Base-by-base conservation (phyloP, 2,888 invertebrate species). In the Monopis laevigella region DNA sequence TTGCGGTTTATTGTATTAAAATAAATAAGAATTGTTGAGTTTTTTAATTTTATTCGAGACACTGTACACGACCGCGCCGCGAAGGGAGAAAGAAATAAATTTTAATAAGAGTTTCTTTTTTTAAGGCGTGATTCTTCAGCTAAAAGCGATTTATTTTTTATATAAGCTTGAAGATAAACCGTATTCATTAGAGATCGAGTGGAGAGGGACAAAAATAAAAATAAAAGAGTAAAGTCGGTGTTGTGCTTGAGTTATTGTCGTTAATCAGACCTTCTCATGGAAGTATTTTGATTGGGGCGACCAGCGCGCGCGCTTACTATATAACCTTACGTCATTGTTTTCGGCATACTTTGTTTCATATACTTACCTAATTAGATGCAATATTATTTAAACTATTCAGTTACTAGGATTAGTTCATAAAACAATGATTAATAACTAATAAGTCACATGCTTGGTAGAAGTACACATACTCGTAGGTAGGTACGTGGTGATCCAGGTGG, bases 1-100 rank as follows among this genome's bases (percentile, higher is more conserved):
- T 80, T 78, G 80, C 78, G 73, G 78, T 80, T 78, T 80, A 80
- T 80, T 80, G 78, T 80, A 80, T 80, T 78, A 80, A 80, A 78
- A 80, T 80, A 80, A 80, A 80, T 77, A 80, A 78, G 78, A 80
- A 77, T 78, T 77, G 75, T 74, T 68, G 75, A 77, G 75, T 78
- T 78, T 45, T 80, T 80, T 78, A 78, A 80, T 80, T 80, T 80
- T 80, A 74, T 80, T 78, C 67, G 66, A 65, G 64, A 55, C 74
- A 62, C 64, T 68, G 75, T 77, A 78, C 80, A 78, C 72, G 77
- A 77, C 80, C 70, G 69, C 60, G 69, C 70, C 65, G 69, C 69
- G 41, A 65, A 62, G 62, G 72, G 74, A 75, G 75, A 77, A 71
- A 75, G 78, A 78, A 78, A 80, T 80, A 80, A 80, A 80, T 80